Base-by-base conservation (phyloP, 2,888 invertebrate genomes). In the Acrobasis consociella region DNA sequence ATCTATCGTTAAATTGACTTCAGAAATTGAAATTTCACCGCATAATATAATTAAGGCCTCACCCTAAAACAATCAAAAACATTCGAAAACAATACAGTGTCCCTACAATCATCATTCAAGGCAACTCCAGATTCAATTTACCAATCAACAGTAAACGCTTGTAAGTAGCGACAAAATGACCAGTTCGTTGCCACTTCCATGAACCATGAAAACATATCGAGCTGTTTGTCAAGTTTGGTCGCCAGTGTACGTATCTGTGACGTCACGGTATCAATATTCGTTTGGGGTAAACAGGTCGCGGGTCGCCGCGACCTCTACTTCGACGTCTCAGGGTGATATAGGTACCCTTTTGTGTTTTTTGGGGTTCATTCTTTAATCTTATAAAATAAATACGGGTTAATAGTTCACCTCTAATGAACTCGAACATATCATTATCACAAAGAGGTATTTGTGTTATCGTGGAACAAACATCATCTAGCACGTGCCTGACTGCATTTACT, bases 141-240 rank as follows among this genome's bases (percentile, higher is more conserved):
- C 22, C 22, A 22, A 22, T 22, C 22, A 22, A 22, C 22, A 22
- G 22, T 22, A 72, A 67, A 49, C 39, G 37, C 31, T n/a, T 31
- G 7, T 31, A 59, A 8, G 49, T 15, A 10, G 16, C 38, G 38
- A 60, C 55, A 39, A 55, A n/a, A 53, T 22, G 38, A 53, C n/a
- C 15, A 15, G 53, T 55, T 55, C 38, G 9, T 56, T 56, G 56
- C 22, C 42, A 56, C 56, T 42, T 38, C 17, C 10, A 42, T 38
- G 39, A 56, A 56, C 46, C 56, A n/a, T 56, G 15, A 17, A 46
- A 51, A 39, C 11, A 42, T 56, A 56, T 56, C 42, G 56, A 56
- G 22, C 42, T 46, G 56, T 56, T 56, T 55, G 53, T 55, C 31
- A 0, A 69, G 70, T 67, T 2, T 71, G 67, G 15, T 16, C 16